These are phyloP conservation scores for Gallinago undulata DNA, from an alignment of 2,113 vertebrate genomes.

Conservation along the genomic window DNA sequence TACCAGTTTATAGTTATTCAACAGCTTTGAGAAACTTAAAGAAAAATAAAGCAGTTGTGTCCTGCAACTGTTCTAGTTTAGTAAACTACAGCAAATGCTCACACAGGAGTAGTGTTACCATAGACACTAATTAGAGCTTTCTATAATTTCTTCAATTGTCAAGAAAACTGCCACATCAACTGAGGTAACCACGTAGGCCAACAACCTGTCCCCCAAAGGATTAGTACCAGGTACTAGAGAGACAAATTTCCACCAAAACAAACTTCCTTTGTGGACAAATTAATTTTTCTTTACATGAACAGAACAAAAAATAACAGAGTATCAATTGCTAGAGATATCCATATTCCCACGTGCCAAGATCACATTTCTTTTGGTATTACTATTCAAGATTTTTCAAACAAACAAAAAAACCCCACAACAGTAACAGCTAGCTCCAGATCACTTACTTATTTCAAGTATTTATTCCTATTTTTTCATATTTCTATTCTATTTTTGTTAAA, in stretches of 20 bases:
- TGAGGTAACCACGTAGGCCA: background rate
- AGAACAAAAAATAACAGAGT: background rate
- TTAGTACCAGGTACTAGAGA: background rate
- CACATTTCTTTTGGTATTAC: background rate
- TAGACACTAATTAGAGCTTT: background rate
- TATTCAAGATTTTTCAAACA: background rate
- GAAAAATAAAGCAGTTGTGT: background rate
- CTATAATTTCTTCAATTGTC: background rate
- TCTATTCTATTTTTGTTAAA: background rate
- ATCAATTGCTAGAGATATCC: background rate
- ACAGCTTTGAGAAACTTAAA: background rate
- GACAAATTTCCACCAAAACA: background rate
- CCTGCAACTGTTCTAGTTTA: background rate
- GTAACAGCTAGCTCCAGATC: background rate
- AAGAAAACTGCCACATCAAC: background rate
- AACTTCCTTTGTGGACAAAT: background rate
- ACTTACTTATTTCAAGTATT: background rate
- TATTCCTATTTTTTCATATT: background rate
- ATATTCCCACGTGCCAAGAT: background rate
- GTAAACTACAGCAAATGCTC: background rate
- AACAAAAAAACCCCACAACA: background rate
- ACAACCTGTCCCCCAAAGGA: background rate
- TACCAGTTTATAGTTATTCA: background rate
- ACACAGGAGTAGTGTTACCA: accelerated
- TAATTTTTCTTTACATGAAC: background rate